Evolutionary conservation across 2,113 vertebrate genomes (phyloP), one percentile per base, ranked within the genome.

Genomic region (Apodemus sylvaticus): DNA sequence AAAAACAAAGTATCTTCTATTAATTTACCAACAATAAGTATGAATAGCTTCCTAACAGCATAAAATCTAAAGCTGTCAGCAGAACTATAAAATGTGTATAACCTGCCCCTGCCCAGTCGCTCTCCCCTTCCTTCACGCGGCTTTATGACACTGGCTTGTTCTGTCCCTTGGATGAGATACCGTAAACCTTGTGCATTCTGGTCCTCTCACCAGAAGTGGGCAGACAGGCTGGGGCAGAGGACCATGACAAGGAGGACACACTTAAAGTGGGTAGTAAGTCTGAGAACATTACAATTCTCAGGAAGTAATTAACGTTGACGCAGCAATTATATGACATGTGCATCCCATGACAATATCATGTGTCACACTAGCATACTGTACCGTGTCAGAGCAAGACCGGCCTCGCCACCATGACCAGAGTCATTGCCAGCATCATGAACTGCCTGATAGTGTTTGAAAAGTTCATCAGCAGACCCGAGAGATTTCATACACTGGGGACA

Each of bases 401-500:
- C 98, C 70, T 99, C 98, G 97, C 98, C 98, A 98, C 98, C 98
- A 26, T 97, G 98, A 93, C 97, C 98, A 92, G 99, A 98, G 85
- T 99, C 99, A 96, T 99, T 99, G 97, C 99, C 99, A 20, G 99
- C 98, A 92, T 99, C 99, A 79, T 99, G 99, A 98, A 99, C 99
- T 85, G 99, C 99, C 98, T 99, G 99, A 97, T 99, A 99, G 98
- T 99, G 99, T 96, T 99, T 99, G 98, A 99, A 99, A 91, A 99
- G 99, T 96, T 99, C 99, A 97, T 99, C 99, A 16, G 99, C 99
- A 94, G 99, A 99, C 98, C 99, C 99, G 98, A 99, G 99, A 92
- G 99, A 99, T 98, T 99, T 99, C 99, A 99, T 99, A 98, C 99
- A 99, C 97, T 99, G 99, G 79, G 99, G 99, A 98, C 99, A 99